Percentiles rank a stretch among this genome's conserved stretches.
Evolutionary conservation across 2,113 vertebrate genomes (phyloP).

Genomic region (Alligator sinensis): DNA sequence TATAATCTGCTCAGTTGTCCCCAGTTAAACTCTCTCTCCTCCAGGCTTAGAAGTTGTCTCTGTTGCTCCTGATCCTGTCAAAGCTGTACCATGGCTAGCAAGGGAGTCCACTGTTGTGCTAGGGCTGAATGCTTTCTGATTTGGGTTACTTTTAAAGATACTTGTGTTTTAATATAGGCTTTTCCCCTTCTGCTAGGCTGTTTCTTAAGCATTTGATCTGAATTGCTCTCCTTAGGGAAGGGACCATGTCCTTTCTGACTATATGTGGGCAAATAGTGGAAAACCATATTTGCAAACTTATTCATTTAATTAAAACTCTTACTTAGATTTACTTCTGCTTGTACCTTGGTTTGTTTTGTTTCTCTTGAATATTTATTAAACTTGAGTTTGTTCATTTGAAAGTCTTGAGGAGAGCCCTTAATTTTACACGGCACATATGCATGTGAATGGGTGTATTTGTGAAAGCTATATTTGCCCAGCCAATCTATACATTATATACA

Average conservation of each 20-base stretch:
- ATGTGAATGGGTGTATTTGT: neutral
- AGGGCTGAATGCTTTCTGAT: neutral
- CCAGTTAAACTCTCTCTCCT: neutral
- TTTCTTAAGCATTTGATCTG: fast-evolving
- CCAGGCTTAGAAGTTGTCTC: neutral
- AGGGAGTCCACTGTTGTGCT: neutral
- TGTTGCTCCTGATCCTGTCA: neutral
- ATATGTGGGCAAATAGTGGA: neutral
- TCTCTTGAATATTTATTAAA: slow-evolving; percentile 32
- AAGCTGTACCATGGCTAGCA: neutral
- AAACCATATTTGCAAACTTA: neutral
- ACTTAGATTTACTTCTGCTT: neutral
- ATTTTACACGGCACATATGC: neutral
- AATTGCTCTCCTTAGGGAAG: neutral
- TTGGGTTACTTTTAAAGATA: neutral
- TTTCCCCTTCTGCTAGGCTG: neutral
- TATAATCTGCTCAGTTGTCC: neutral
- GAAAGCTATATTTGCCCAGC: neutral
- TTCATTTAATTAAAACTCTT: neutral
- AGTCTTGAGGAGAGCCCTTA: slow-evolving; percentile 28
- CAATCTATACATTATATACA: neutral
- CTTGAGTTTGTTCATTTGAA: neutral
- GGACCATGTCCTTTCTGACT: neutral
- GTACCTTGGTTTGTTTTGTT: slow-evolving; percentile 15
- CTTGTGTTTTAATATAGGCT: neutral